A percentile compares a stretch with the other conserved stretches of the same genome.
Conservation (phyloP, 1,140 invertebrate species). For the Leptinotarsa undecemlineata region DNA sequence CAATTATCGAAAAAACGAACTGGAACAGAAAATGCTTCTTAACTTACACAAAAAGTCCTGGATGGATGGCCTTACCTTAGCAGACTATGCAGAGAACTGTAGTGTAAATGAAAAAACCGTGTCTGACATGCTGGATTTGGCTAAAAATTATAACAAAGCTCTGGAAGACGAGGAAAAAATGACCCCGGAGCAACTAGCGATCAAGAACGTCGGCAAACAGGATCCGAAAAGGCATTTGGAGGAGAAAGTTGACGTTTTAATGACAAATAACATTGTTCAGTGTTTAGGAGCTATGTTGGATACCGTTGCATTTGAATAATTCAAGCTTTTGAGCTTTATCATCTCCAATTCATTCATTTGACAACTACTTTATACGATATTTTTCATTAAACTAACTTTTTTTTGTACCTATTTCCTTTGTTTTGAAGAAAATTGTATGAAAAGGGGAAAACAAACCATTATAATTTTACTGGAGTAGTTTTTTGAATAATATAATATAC, state of each 20-base stretch:
- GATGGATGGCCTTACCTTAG: conserved; percentile 96
- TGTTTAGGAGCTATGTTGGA: conserved; percentile 98
- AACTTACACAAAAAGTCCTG: conserved; percentile 99
- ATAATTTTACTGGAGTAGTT: too few relatives aligned
- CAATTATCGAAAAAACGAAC: conserved; percentile 98
- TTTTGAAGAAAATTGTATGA: too few relatives aligned
- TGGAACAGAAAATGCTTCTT: conserved; percentile 99
- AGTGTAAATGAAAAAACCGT: conserved; percentile 90
- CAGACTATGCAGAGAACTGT: conserved; percentile 95
- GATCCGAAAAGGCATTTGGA: conserved; percentile 99
- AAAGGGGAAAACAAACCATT: too few relatives aligned
- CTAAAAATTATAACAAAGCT: conserved; percentile 98
- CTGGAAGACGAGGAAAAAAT: conserved; percentile 99
- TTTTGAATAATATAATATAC: too few relatives aligned
- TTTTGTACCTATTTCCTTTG: neutral
- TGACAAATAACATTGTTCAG: conserved; percentile 99
- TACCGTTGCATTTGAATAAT: conserved; percentile 91
- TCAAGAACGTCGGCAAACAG: conserved; percentile 99
- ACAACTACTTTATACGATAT: neutral
- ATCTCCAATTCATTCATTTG: neutral
- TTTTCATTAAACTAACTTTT: neutral
- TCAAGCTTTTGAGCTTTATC: neutral
- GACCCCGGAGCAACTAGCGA: conserved; percentile 98
- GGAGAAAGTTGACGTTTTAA: conserved; percentile 96
- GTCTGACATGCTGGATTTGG: conserved; percentile 94